Evolutionary conservation across 2,888 invertebrate genomes (phyloP).

Genomic region (Drosophila affinis): DNA sequence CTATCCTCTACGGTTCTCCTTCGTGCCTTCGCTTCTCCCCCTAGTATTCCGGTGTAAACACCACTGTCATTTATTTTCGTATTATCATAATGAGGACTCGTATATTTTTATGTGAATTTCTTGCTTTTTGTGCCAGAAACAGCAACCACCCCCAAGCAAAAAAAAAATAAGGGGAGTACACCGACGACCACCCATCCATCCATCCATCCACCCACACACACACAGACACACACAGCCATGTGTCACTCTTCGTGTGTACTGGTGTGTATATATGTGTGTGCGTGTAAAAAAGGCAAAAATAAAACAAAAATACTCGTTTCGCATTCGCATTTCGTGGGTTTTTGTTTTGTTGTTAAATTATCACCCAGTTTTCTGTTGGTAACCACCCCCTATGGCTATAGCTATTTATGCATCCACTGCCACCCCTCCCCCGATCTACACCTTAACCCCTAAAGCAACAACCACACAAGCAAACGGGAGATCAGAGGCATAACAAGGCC

Average conservation of each 20-base stretch:
- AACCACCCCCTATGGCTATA: slow-evolving; percentile 46
- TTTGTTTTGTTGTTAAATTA: slow-evolving; percentile 75
- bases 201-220: slow-evolving; percentile 24
- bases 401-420: slow-evolving; percentile 61
- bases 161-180: slow-evolving; percentile 22
- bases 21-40: slow-evolving; percentile 15
- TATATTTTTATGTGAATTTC: slow-evolving; percentile 80
- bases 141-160: slow-evolving; percentile 26
- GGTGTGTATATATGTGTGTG: slow-evolving; percentile 12
- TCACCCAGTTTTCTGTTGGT: slow-evolving; percentile 56
- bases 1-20: background rate
- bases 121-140: slow-evolving; percentile 66
- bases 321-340: slow-evolving; percentile 59
- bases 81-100: slow-evolving; percentile 81
- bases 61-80: slow-evolving; percentile 81
- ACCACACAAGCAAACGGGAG: background rate
- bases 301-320: slow-evolving; percentile 65
- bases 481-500: background rate
- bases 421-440: slow-evolving; percentile 24
- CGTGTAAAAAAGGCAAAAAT: slow-evolving; percentile 62
- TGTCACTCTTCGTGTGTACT: slow-evolving; percentile 42
- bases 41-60: slow-evolving; percentile 58
- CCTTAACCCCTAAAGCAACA: background rate
- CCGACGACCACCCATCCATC: slow-evolving; percentile 5
- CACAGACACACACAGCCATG: slow-evolving; percentile 22